Percentiles rank a stretch among this genome's conserved stretches.
These are phyloP conservation scores for Antechinus stuartii DNA, from an alignment of 2,113 vertebrate species.

Conservation along the genomic window DNA sequence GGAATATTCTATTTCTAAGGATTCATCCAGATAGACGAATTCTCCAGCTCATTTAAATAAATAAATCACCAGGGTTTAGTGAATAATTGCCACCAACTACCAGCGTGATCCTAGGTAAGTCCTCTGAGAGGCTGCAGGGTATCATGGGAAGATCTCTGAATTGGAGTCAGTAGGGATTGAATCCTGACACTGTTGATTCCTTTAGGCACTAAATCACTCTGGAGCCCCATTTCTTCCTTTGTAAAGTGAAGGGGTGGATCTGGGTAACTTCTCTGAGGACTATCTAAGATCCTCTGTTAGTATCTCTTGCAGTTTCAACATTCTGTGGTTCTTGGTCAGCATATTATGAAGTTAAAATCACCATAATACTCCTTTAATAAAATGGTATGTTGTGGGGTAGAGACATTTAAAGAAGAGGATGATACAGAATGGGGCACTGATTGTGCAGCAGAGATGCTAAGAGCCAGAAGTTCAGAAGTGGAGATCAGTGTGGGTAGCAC, in stretches of 20 bases:
- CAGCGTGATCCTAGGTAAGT: neutral
- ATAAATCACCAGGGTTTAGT: neutral
- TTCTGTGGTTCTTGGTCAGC: neutral
- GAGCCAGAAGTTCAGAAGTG: neutral
- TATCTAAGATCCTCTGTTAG: neutral
- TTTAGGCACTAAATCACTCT: neutral
- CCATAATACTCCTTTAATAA: neutral
- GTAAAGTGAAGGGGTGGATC: neutral
- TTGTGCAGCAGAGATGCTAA: neutral
- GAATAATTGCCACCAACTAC: neutral
- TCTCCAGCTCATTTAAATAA: neutral
- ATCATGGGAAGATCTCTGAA: neutral
- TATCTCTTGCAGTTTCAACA: neutral
- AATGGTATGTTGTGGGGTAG: neutral
- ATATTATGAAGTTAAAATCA: neutral
- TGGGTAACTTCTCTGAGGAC: neutral
- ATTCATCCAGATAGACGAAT: neutral
- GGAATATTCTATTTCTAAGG: neutral
- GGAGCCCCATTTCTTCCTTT: neutral
- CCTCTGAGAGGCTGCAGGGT: neutral
- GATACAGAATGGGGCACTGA: neutral
- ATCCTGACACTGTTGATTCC: neutral
- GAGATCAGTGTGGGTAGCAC: neutral
- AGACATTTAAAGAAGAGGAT: constrained; percentile 3
- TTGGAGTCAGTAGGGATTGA: neutral